A percentile compares a stretch with the other conserved stretches of the same genome.
Conservation (phyloP, 1,140 invertebrate species). For the Drosophila santomea region DNA sequence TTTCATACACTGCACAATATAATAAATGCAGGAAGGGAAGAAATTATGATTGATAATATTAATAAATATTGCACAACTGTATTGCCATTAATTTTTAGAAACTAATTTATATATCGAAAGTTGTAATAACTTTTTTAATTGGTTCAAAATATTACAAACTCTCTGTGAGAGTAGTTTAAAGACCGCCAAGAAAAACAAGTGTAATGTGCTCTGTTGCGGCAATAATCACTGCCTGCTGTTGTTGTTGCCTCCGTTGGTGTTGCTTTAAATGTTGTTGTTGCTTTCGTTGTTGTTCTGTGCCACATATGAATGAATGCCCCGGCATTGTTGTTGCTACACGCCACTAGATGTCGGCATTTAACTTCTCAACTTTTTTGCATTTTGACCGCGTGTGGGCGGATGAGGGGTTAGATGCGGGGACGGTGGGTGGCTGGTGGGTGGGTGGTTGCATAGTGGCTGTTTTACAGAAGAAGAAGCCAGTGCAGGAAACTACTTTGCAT, state of each 20-base stretch:
- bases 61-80: no score
- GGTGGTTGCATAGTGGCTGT: conserved; percentile 8
- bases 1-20: conserved; percentile 6
- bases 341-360: conserved; percentile 80
- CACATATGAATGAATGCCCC: conserved; percentile 77
- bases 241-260: conserved; percentile 40
- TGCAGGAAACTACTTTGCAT: conserved; percentile 85
- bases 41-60: no score
- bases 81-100: no score
- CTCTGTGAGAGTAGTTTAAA: conserved; percentile 39
- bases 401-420: neutral
- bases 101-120: no score
- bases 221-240: conserved; percentile 68
- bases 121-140: no score
- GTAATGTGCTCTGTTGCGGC: conserved; percentile 84
- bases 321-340: conserved; percentile 71
- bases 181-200: conserved; percentile 72
- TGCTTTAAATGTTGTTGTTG: conserved; percentile 40
- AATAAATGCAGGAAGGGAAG: no score
- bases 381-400: conserved; percentile 71
- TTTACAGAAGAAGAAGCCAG: conserved; percentile 53
- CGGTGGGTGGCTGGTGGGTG: conserved; percentile 3
- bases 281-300: conserved; percentile 41
- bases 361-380: conserved; percentile 76
- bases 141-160: no score